Evolutionary conservation across 1,140 invertebrate species (phyloP), one percentile per base, ranked within the genome.

Genomic region (Chlorops oryzae): DNA sequence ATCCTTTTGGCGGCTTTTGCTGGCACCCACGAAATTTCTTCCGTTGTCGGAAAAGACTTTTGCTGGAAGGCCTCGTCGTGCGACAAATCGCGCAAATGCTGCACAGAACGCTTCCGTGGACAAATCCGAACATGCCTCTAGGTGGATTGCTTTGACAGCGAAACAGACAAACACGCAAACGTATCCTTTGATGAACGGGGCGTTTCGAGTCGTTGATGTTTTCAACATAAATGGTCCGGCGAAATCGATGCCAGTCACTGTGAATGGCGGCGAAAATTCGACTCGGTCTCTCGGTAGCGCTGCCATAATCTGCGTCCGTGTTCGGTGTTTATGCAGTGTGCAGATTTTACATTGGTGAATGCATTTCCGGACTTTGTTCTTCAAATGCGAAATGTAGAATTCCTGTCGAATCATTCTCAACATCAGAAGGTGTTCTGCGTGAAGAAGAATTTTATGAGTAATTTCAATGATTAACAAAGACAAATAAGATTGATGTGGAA

Each of bases 221-320:
- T 49, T 49, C 13, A 49, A 20, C 2, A 22, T 10, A 28, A 50
- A 50, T 23, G 39, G 47, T 5, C 38, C 46, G 13, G 34, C 46
- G 15, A 47, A 47, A 17, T 47, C 46, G 9, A 47, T 1, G 4
- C 35, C 35, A 9, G 27, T 32, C 27, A 32, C 27, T 9, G 27
- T 32, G 27, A 32, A 32, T 9, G 27, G 27, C n/a, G 27, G 27
- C 7, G 27, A 9, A 32, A 32, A 32, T 7, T 13, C 7, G 7
- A 32, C 27, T 10, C 24, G 4, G 13, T 28, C 47, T 7, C 20
- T 22, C 2, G n/a, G 37, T 6, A 40, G 15, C 2, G 37, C 23
- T 2, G 24, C 47, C 37, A 27, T 48, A 9, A 48, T 17, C 5
- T 48, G 37, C 3, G 35, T 5, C 24, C 21, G 13, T 12, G 40